These are phyloP conservation scores for Kradibia gibbosae DNA, from an alignment of 1,140 invertebrate species.

Conservation along the genomic window DNA sequence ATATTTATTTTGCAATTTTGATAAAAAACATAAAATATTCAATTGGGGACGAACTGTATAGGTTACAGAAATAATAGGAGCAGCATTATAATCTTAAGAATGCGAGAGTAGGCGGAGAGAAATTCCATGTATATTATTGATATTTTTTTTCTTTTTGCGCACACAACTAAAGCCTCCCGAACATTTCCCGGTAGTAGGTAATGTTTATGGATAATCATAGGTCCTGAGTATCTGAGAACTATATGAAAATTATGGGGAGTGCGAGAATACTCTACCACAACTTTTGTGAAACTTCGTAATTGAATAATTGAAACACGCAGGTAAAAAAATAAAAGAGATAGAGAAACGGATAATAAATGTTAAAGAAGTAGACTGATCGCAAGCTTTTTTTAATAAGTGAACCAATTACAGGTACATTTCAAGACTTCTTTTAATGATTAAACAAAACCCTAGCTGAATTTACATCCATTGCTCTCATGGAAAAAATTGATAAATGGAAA, in stretches of 20 bases:
- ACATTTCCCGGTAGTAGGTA: slow-evolving; percentile 23
- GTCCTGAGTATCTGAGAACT: background rate
- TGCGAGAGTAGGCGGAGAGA: background rate
- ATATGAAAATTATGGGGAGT: slow-evolving; percentile 32
- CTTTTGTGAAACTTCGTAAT: slow-evolving; percentile 46
- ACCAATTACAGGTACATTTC: no score
- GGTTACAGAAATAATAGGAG: background rate
- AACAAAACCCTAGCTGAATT: no score
- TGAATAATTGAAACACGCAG: slow-evolving; percentile 49
- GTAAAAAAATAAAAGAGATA: slow-evolving; percentile 20
- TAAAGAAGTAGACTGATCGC: background rate
- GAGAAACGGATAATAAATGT: background rate
- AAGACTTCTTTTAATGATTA: no score
- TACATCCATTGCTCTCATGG: no score
- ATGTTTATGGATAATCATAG: slow-evolving; percentile 30
- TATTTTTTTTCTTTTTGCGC: slow-evolving; percentile 14
- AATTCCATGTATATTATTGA: slow-evolving; percentile 1
- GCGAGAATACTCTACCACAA: slow-evolving; percentile 7
- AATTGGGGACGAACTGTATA: background rate
- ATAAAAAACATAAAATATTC: background rate
- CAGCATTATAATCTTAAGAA: background rate
- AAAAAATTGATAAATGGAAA: no score
- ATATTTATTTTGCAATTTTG: background rate
- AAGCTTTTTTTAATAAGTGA: no score
- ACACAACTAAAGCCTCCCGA: background rate